Evolutionary conservation across 2,797 vertebrate genomes (phyloP).

Genomic region (Spea hammondii): DNA sequence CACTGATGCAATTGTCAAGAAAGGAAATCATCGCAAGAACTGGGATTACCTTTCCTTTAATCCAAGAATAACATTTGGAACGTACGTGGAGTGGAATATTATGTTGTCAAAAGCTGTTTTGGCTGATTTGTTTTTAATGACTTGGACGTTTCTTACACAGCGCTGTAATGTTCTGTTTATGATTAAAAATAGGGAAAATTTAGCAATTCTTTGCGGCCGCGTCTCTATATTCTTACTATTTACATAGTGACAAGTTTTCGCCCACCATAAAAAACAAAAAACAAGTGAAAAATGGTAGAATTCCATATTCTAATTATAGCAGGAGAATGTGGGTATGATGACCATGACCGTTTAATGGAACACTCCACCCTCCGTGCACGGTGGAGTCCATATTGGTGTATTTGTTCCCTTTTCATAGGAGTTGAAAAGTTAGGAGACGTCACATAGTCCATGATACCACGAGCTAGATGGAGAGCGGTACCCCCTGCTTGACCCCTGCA

Average conservation of each 20-base stretch:
- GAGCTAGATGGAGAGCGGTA: too few species aligned
- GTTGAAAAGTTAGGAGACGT: too few species aligned
- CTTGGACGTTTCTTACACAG: not conserved
- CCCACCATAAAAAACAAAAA: not conserved
- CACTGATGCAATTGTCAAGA: conserved; percentile 17
- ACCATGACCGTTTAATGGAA: too few species aligned
- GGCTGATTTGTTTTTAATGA: conserved; percentile 21
- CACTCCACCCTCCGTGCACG: too few species aligned
- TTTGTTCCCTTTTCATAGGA: too few species aligned
- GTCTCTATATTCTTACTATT: not conserved
- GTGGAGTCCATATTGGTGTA: too few species aligned
- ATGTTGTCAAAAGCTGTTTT: not conserved
- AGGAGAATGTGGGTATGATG: too few species aligned
- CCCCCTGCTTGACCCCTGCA: too few species aligned
- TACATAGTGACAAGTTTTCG: conserved; percentile 1
- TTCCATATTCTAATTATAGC: too few species aligned
- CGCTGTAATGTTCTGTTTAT: conserved; percentile 20
- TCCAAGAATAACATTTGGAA: conserved; percentile 30
- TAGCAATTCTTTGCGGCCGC: not conserved
- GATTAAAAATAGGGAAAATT: not conserved
- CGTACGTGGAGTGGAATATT: conserved; percentile 10
- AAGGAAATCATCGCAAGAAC: conserved; percentile 21
- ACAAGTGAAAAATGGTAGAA: not conserved
- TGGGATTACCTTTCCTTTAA: not conserved
- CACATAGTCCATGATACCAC: too few species aligned